These are phyloP conservation scores for Pseudochirops cupreus DNA, from an alignment of 2,797 vertebrate genomes.

Conservation along the genomic window DNA sequence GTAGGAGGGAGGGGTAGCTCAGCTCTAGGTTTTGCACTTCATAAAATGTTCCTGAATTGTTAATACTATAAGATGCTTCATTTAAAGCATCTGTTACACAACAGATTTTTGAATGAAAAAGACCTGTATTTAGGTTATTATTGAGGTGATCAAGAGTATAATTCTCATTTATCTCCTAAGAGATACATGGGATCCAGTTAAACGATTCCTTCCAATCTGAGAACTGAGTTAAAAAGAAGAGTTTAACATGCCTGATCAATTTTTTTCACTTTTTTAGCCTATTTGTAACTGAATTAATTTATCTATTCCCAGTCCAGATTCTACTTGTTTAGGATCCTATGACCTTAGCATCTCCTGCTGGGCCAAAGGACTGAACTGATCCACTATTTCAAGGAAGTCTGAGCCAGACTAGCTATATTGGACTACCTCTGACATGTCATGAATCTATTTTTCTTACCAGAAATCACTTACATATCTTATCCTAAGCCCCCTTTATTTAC, in stretches of 20 bases:
- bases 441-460: conserved; percentile 63
- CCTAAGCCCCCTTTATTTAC: conserved; percentile 33
- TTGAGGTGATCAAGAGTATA: conserved; percentile 32
- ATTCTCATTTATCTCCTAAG: conserved; percentile 8
- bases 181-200: neutral
- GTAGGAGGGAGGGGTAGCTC: neutral
- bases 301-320: conserved; percentile 30
- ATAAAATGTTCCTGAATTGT: neutral
- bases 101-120: conserved; percentile 43
- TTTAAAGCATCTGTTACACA: conserved; percentile 17
- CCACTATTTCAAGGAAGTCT: neutral
- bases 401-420: conserved; percentile 28
- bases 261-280: conserved; percentile 11
- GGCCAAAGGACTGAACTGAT: neutral
- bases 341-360: neutral
- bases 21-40: neutral
- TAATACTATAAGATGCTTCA: neutral
- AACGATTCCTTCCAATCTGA: neutral
- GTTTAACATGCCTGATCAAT: neutral
- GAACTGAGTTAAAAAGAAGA: neutral
- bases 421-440: conserved; percentile 64
- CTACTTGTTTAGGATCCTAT: conserved; percentile 43
- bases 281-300: neutral
- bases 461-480: conserved; percentile 60
- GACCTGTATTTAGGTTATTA: neutral